Conservation (phyloP, 1,140 invertebrate genomes). For the Aphis gossypii region DNA sequence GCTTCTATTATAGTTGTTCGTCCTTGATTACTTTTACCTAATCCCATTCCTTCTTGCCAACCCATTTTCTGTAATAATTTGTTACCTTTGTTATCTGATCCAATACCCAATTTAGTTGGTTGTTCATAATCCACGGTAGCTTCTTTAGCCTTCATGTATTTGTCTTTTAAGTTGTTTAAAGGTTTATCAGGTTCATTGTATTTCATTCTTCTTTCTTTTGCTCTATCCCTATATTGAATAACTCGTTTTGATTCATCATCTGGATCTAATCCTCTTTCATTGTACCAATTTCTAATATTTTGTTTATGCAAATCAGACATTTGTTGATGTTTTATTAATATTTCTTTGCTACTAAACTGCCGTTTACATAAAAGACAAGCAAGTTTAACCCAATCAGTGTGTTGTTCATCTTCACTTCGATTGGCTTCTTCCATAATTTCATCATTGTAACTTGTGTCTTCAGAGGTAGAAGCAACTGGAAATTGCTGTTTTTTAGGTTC, state of each 20-base stretch:
- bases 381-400: conserved; percentile 87
- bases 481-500: conserved; percentile 24
- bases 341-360: conserved; percentile 89
- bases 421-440: conserved; percentile 82
- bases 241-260: conserved; percentile 67
- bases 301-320: conserved; percentile 95
- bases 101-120: conserved; percentile 77
- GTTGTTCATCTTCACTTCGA: conserved; percentile 68
- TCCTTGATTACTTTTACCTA: conserved; percentile 94
- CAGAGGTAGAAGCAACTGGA: conserved; percentile 49
- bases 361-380: conserved; percentile 96
- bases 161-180: conserved; percentile 75
- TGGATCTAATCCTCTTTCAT: conserved; percentile 68
- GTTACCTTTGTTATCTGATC: conserved; percentile 88
- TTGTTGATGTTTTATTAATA: conserved; percentile 88
- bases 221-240: conserved; percentile 87
- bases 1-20: conserved; percentile 88
- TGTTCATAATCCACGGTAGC: conserved; percentile 70
- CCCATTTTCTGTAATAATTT: conserved; percentile 98
- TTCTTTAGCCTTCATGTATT: conserved; percentile 70
- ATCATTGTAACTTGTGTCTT: conserved; percentile 55
- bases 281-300: conserved; percentile 79
- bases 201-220: conserved; percentile 92
- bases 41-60: conserved; percentile 94
- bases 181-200: conserved; percentile 88